A percentile compares a stretch with the other conserved stretches of the same genome.
Evolutionary conservation across 2,888 invertebrate species (phyloP).

Genomic region (Drosophila putrida): DNA sequence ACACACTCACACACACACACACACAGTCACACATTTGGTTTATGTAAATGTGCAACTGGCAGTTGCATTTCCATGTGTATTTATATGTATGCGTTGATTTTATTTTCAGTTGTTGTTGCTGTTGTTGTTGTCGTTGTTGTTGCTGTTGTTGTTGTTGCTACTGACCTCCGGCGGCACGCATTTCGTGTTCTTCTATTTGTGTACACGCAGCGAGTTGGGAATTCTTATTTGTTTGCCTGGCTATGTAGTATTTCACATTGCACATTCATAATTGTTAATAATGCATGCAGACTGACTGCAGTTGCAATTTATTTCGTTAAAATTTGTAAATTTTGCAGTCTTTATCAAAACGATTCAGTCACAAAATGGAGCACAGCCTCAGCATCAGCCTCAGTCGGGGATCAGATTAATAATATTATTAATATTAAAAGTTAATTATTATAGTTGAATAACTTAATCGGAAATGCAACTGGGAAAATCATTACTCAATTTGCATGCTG

Average conservation of each 20-base stretch:
- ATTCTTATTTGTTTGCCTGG: conserved; percentile 44
- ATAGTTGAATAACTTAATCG: neutral
- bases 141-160: conserved; percentile 34
- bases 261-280: conserved; percentile 66
- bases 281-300: conserved; percentile 48
- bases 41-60: conserved; percentile 46
- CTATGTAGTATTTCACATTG: conserved; percentile 30
- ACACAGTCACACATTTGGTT: conserved; percentile 9
- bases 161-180: conserved; percentile 62
- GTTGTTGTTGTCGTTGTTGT: conserved; percentile 3
- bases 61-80: conserved; percentile 52
- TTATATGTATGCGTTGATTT: conserved; percentile 47
- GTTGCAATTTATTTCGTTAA: conserved; percentile 31
- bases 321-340: conserved; percentile 24
- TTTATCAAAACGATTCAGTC: conserved; percentile 29
- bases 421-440: neutral
- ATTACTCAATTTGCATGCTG: neutral
- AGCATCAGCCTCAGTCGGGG: neutral
- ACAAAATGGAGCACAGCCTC: neutral
- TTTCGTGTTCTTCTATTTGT: conserved; percentile 52
- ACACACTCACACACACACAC: conserved; percentile 12
- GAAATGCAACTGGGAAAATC: neutral
- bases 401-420: conserved; percentile 9
- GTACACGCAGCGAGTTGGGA: conserved; percentile 36
- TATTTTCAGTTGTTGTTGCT: conserved; percentile 51